Evolutionary conservation across 2,113 vertebrate genomes (phyloP).

Genomic region (Sprattus sprattus): DNA sequence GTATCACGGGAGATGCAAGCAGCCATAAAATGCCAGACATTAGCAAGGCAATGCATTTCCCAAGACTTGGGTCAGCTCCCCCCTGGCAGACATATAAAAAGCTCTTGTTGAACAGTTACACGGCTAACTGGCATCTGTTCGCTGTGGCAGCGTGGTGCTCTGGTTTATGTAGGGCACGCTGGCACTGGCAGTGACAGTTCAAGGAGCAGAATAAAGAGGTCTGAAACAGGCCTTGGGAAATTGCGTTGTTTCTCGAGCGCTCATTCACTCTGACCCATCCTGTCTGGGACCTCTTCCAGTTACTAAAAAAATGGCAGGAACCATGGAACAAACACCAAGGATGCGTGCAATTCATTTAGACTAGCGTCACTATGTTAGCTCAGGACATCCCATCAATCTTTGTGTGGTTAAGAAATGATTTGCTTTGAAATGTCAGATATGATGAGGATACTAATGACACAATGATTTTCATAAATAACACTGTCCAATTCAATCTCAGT

Average conservation of each 20-base stretch:
- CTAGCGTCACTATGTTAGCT: not conserved
- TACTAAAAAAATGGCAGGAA: not conserved
- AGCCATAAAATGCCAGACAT: conserved; percentile 33
- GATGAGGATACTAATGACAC: not conserved
- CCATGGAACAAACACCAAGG: not conserved
- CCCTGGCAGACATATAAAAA: conserved; percentile 40
- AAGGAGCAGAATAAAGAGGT: conserved; percentile 28
- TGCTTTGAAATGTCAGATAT: conserved; percentile 4
- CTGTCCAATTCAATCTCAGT: not conserved
- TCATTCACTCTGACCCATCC: not conserved
- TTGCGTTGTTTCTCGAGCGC: not conserved
- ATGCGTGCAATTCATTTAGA: not conserved
- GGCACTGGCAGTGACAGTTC: conserved; percentile 28
- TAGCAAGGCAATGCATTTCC: conserved; percentile 18
- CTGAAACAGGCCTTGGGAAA: conserved; percentile 35
- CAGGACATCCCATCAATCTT: not conserved
- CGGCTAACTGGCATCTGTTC: conserved; percentile 39
- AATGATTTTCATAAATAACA: not conserved
- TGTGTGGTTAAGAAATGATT: conserved; percentile 5
- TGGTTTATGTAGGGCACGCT: conserved; percentile 31
- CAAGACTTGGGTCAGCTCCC: conserved; percentile 26
- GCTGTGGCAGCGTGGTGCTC: conserved; percentile 30
- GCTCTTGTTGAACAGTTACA: conserved; percentile 38
- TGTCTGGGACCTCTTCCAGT: not conserved
- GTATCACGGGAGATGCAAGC: conserved; percentile 30